phyloP scores from a whole-genome alignment of 2,888 invertebrate species.

The Dendrolimus houi region DNA sequence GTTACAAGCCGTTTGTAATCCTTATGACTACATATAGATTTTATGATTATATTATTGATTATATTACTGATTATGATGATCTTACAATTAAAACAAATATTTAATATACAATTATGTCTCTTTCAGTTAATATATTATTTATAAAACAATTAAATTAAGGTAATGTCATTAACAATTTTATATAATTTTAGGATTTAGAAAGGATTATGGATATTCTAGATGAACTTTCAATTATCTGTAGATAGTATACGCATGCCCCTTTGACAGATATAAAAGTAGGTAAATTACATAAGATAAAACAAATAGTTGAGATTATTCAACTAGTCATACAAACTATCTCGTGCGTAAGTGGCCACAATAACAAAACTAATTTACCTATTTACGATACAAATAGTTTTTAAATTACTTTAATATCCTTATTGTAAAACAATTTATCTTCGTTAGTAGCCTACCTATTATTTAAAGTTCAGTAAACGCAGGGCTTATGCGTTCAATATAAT shows the following conservation, averaged over 20 bases:
- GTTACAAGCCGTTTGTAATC: no score
- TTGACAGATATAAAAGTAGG: not conserved
- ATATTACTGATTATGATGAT: no score
- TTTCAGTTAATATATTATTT: no score
- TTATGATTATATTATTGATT: no score
- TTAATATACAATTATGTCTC: no score
- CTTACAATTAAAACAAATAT: no score
- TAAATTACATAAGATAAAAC: not conserved
- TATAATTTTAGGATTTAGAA: no score
- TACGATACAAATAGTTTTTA: conserved; percentile 13
- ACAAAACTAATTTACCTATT: conserved; percentile 1
- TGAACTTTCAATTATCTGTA: no score
- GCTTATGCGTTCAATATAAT: not conserved
- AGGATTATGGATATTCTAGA: no score
- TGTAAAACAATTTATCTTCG: conserved; percentile 10
- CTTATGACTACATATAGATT: no score
- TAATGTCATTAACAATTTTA: no score
- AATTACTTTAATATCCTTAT: conserved; percentile 11
- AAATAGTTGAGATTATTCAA: not conserved
- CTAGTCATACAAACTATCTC: not conserved
- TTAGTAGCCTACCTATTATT: not conserved
- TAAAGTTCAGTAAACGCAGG: not conserved
- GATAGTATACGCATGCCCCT: not conserved
- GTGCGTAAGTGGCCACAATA: conserved; percentile 1
- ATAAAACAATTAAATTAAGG: no score